phyloP scores from a whole-genome alignment of 2,797 vertebrate species.

The Hylomyscus alleni region DNA sequence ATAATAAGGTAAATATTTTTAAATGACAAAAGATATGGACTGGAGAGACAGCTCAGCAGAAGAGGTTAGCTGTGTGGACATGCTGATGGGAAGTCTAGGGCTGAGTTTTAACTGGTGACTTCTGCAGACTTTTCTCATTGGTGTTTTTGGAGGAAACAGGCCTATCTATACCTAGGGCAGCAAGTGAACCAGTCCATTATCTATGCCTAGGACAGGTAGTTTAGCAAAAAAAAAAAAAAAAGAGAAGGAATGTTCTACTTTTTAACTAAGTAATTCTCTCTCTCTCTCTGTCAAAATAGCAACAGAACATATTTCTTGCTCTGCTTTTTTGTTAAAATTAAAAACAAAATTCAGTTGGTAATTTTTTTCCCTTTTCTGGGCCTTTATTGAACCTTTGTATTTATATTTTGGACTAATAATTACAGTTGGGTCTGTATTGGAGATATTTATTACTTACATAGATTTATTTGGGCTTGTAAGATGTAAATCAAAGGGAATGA shows the following conservation, averaged over 20 bases:
- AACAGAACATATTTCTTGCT: not conserved
- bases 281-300: not conserved
- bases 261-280: not conserved
- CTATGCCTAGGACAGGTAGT: not conserved
- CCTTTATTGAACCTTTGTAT: not conserved
- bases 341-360: not conserved
- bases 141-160: not conserved
- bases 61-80: not conserved
- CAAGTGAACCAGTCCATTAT: not conserved
- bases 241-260: not conserved
- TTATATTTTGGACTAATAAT: slow-evolving; percentile 32
- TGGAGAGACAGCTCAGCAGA: not conserved
- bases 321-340: slow-evolving; percentile 24
- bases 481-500: slow-evolving; percentile 9
- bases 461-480: slow-evolving; percentile 16
- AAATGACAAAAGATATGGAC: not conserved
- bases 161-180: not conserved
- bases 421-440: slow-evolving; percentile 1
- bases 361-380: slow-evolving; percentile 37
- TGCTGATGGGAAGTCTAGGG: not conserved
- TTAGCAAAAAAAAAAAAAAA: not conserved
- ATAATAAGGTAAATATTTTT: slow-evolving; percentile 40
- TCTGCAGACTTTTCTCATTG: not conserved
- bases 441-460: slow-evolving; percentile 36
- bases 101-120: not conserved